Conservation (phyloP, 2,797 vertebrate genomes). For the Toxotes lorentzi region DNA sequence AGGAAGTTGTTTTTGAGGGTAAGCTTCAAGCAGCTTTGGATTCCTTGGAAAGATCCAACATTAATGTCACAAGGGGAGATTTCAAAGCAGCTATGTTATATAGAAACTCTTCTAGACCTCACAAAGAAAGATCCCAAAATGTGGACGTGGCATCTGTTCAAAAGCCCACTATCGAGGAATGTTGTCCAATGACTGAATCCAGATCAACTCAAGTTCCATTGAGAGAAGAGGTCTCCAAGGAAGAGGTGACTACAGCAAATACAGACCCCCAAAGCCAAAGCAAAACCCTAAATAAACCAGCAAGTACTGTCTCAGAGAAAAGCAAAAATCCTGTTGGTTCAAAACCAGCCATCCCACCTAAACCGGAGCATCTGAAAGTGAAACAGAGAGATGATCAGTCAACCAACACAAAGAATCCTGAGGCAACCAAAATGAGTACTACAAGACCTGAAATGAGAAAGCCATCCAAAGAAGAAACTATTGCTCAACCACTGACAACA, state of each 20-base stretch:
- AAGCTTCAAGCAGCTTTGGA: conserved; percentile 86
- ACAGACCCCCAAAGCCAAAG: conserved; percentile 36
- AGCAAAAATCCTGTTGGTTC: conserved; percentile 70
- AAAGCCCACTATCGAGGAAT: conserved; percentile 55
- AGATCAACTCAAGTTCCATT: conserved; percentile 85
- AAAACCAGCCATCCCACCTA: conserved; percentile 84
- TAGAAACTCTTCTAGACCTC: conserved; percentile 85
- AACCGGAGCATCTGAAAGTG: conserved; percentile 80
- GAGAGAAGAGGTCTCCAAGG: conserved; percentile 69
- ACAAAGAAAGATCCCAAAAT: conserved; percentile 75
- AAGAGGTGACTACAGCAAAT: conserved; percentile 34
- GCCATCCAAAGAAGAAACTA: conserved; percentile 50
- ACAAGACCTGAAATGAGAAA: conserved; percentile 41
- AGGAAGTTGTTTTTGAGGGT: conserved; percentile 85
- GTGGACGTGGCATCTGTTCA: conserved; percentile 58
- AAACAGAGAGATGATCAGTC: conserved; percentile 77
- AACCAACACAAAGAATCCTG: conserved; percentile 73
- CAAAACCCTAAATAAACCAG: conserved; percentile 44
- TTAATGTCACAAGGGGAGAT: conserved; percentile 89
- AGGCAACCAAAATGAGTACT: conserved; percentile 38
- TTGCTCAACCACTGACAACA: conserved; percentile 59
- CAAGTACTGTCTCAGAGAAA: conserved; percentile 44
- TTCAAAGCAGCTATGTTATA: conserved; percentile 93
- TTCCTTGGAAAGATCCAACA: conserved; percentile 87
- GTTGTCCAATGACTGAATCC: conserved; percentile 74